phyloP scores from a whole-genome alignment of 2,797 vertebrate species.

The Leptodactylus fallax region DNA sequence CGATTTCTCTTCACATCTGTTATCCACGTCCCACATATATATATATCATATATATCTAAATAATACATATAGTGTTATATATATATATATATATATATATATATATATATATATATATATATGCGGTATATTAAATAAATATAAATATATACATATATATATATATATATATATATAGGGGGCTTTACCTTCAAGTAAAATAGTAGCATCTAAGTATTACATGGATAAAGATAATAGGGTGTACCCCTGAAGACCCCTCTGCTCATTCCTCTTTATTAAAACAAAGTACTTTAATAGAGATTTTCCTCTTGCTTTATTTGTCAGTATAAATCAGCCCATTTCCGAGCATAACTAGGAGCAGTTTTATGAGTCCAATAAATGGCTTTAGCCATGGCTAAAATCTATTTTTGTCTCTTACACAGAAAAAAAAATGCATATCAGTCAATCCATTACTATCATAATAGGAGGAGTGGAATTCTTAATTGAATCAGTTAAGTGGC shows the following conservation, averaged over 20 bases:
- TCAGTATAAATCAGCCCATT: slow-evolving; percentile 64
- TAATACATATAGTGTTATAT: no score
- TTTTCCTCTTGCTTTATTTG: slow-evolving; percentile 56
- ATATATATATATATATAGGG: no score
- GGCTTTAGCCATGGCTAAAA: slow-evolving; percentile 66
- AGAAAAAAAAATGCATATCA: slow-evolving; percentile 72
- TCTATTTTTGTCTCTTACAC: slow-evolving; percentile 71
- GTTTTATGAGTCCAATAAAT: slow-evolving; percentile 69
- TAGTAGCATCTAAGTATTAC: not conserved
- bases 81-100: no score
- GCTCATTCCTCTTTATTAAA: not conserved
- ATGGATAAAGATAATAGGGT: not conserved
- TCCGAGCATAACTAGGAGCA: slow-evolving; percentile 65
- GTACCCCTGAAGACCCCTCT: not conserved
- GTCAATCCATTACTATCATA: slow-evolving; percentile 74
- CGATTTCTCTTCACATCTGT: no score
- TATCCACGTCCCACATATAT: no score
- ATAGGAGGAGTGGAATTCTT: slow-evolving; percentile 72
- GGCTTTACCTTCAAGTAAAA: no score
- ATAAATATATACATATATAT: no score
- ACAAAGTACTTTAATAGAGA: slow-evolving; percentile 9
- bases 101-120: no score
- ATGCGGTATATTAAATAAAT: no score
- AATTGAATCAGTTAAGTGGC: slow-evolving; percentile 78
- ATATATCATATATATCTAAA: no score